Base-by-base conservation (phyloP, 2,888 invertebrate species). In the Marasmarcha lunaedactyla region DNA sequence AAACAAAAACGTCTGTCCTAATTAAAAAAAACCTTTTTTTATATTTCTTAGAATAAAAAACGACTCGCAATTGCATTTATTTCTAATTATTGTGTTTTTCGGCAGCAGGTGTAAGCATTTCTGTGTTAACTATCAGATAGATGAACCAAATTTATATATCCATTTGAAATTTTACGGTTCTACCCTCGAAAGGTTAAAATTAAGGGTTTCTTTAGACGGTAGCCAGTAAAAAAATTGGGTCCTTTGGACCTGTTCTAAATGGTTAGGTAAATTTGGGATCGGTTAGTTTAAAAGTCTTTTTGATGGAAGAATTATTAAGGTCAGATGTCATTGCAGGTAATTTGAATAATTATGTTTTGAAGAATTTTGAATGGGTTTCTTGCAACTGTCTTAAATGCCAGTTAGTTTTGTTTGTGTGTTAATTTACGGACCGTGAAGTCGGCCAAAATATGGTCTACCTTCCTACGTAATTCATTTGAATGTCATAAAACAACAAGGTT, bases 131-230 rank as follows among this genome's bases (percentile, higher is more conserved):
- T 47, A 46, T 20, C 3, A 20, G 4, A 20, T 47, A 49, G 52
- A 50, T 49, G 59, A 57, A 59, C 59, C 58, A 67, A 66, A 68
- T 68, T 68, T 70, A 67, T 71, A 67, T 58, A 50, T 56, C 57
- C 59, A 71, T 71, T 69, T 67, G 63, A 63, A 60, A 65, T 68
- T 66, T 66, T 57, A 67, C 60, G 65, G 62, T 55, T 50, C 49
- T 39, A 30, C 30, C 4, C 10, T 10, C n/a, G n/a, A 30, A 10
- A 30, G 30, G 9, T 52, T 49, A 47, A 52, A 47, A 50, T 52
- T 47, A 50, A 49, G 57, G 59, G 52, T 53, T 55, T 52, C 52
- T n/a, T 30, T 30, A 30, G 30, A 7, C 9, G 30, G 30, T 20
- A 20, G 20, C 20, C 7, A 5, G 20, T 20, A 7, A 20, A 20